Evolutionary conservation across 2,113 vertebrate species (phyloP).

Genomic region (Phylloscopus trochiloides): DNA sequence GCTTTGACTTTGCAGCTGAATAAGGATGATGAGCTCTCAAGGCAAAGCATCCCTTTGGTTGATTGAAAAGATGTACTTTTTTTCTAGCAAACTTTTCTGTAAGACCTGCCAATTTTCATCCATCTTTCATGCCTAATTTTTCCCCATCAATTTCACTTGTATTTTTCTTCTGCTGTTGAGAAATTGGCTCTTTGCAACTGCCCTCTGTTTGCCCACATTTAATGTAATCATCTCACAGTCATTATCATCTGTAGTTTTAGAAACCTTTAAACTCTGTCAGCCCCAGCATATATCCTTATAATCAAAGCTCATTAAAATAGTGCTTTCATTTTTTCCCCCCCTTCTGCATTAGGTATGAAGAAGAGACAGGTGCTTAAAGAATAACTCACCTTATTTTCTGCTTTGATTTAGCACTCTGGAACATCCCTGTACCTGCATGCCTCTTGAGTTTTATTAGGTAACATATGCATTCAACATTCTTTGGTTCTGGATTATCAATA

Average conservation of each 20-base stretch:
- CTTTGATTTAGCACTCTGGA: constrained; percentile 14
- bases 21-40: constrained; percentile 39
- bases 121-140: constrained; percentile 25
- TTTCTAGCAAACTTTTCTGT: not conserved
- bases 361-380: not conserved
- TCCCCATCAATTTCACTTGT: not conserved
- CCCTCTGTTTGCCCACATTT: constrained; percentile 54
- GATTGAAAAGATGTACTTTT: constrained; percentile 12
- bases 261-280: constrained; percentile 30
- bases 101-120: constrained; percentile 35
- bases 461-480: not conserved
- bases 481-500: constrained; percentile 36
- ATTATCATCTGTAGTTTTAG: constrained; percentile 21
- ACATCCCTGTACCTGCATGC: not conserved
- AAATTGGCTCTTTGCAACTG: constrained; percentile 45
- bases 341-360: not conserved
- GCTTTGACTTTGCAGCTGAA: constrained; percentile 47
- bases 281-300: not conserved
- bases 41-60: not conserved
- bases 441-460: constrained; percentile 9
- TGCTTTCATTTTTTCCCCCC: not conserved
- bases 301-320: not conserved
- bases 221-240: constrained; percentile 9
- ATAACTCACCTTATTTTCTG: not conserved
- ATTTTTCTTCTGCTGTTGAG: constrained; percentile 24